Evolutionary conservation across 2,113 vertebrate genomes (phyloP), one percentile per base, ranked within the genome.

Genomic region (Silurus asotus): DNA sequence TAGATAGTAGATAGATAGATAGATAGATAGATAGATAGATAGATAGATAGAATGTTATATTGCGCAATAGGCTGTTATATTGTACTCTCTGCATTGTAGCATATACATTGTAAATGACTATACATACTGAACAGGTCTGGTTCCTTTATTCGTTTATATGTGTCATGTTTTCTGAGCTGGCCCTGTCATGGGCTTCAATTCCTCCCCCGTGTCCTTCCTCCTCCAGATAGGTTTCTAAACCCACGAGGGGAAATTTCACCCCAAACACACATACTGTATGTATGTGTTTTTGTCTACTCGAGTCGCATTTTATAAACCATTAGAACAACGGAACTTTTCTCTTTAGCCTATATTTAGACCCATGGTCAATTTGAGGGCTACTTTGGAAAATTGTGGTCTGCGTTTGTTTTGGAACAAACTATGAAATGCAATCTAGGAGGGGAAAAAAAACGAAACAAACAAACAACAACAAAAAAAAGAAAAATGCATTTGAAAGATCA

Each of bases 221-320:
- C 82, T 86, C 87, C 87, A 84, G 74, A 84, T 83, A 88, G 88
- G 89, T 92, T 91, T 92, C 91, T 92, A 93, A 92, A 91, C 94
- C 95, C 93, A 94, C 94, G 70, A n/a, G 91, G 94, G 94, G 92
- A 94, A 84, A 84, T 92, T 95, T 95, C 90, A 93, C 92, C 89
- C 88, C 61, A 76, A 90, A 88, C 83, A 87, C 19, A 78, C 83
- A 87, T 15, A 78, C 25, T 82, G 45, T 37, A 37, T 37, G 37
- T 37, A 37, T 37, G 37, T 37, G 37, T 37, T 37, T 2, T 1
- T 81, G 61, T 85, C 75, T 87, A n/a, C 78, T 84, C 61, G 80
- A 62, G 62, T 70, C 69, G 87, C 83, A 89, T 87, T 82, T 88
- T 86, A 48, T 77, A 85, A 76, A 87, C 85, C 87, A 37, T 87